Base-by-base conservation (phyloP, 2,888 invertebrate genomes). In the Macaria liturata region DNA sequence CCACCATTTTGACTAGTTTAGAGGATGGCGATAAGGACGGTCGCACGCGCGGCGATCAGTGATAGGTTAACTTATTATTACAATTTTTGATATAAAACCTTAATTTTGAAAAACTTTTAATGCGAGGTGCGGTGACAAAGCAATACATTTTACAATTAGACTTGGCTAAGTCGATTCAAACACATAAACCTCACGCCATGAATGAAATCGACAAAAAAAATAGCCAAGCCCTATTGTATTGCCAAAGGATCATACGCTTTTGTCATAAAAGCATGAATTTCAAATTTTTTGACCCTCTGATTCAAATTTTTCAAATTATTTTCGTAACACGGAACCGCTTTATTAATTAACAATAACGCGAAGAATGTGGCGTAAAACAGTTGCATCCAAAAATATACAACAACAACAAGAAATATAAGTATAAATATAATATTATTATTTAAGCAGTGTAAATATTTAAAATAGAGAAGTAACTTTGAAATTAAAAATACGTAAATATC, bases 1-100 rank as follows among this genome's bases (percentile, higher is more conserved):
- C 55, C 48, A 59, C 52, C 52, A 8, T 87, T 84, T 83, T 37
- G 82, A 90, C 91, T 91, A 91, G 91, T 91, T 91, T 91, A 91
- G 91, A 91, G 91, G 91, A 91, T 91, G 91, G 91, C 91, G 88
- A 84, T 84, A 80, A 83, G 91, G 91, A 91, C 91, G 91, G 91
- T 89, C 89, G 89, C 87, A 83, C 76, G 84, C 76, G 69, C 76
- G 84, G 89, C 89, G 89, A 88, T 87, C 78, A 80, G 84, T 84
- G 81, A 78, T 80, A 76, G 70, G 84, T 77, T 78, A 84, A 88
- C 81, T 84, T 86, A 86, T 79, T 49, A 74, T 65, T 81, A 75
- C 77, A 84, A 83, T 85, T 84, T 20, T 84, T 70, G 82, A 77
- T 83, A 79, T 80, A 78, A 78, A 80, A 82, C 70, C 78, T 85